phyloP scores from a whole-genome alignment of 2,113 vertebrate genomes.

The Sula dactylatra region DNA sequence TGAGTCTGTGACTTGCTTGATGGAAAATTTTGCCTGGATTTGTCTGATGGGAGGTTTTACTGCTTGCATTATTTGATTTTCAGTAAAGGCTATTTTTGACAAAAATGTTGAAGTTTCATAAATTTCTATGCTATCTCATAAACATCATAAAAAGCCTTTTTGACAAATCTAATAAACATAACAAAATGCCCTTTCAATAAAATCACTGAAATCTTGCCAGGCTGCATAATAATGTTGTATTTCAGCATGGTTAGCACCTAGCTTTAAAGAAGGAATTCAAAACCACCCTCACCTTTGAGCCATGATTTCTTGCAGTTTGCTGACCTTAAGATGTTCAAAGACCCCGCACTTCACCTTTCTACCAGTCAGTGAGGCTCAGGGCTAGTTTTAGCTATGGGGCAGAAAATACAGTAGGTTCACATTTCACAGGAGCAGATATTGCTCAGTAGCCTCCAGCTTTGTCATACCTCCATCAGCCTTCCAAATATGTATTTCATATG shows the following conservation, averaged over 20 bases:
- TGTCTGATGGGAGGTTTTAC: slow-evolving; percentile 4
- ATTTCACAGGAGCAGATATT: neutral
- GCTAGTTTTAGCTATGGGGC: neutral
- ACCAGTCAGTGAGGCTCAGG: neutral
- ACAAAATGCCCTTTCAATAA: slow-evolving; percentile 49
- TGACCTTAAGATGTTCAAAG: neutral
- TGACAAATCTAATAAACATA: slow-evolving; percentile 55
- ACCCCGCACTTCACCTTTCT: neutral
- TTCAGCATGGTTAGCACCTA: slow-evolving; percentile 7
- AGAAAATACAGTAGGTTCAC: neutral
- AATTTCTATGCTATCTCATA: slow-evolving; percentile 28
- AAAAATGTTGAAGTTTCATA: slow-evolving; percentile 44
- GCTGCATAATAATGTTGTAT: neutral
- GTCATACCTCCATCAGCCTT: neutral
- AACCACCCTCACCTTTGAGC: neutral
- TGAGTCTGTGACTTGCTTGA: neutral
- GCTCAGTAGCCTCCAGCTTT: neutral
- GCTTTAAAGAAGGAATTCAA: neutral
- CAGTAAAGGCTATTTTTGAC: slow-evolving; percentile 48
- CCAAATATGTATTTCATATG: neutral
- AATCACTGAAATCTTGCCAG: neutral
- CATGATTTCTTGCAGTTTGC: neutral
- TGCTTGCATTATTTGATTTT: slow-evolving; percentile 49
- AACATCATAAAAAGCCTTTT: slow-evolving; percentile 47
- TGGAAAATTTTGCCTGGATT: slow-evolving; percentile 28